A percentile compares a stretch with the other conserved stretches of the same genome.
phyloP scores from a whole-genome alignment of 1,140 invertebrate species.

The Pseudomyrmex gracilis region DNA sequence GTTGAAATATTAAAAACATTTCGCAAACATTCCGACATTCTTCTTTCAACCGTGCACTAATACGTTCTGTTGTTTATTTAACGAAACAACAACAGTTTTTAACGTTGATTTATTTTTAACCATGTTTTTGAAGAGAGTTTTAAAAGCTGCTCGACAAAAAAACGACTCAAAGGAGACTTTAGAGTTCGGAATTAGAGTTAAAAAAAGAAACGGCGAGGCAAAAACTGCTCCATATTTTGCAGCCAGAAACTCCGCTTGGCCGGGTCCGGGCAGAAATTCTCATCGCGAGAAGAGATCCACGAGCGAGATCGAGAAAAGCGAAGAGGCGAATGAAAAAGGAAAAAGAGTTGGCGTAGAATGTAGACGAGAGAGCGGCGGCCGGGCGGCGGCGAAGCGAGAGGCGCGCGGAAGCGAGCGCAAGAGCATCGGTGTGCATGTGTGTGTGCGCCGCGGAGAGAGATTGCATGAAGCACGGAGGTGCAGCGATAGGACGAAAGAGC shows the following conservation, averaged over 20 bases:
- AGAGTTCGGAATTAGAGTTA: too few relatives aligned
- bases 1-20: too few relatives aligned
- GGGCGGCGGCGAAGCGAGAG: not conserved
- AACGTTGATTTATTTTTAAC: not conserved
- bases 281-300: not conserved
- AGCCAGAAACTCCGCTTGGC: not conserved
- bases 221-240: not conserved
- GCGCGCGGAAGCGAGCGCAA: slow-evolving; percentile 17
- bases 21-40: not conserved
- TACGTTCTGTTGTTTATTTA: too few relatives aligned
- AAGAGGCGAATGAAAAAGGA: slow-evolving; percentile 26
- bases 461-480: slow-evolving; percentile 1
- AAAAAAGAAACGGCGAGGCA: too few relatives aligned
- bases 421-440: not conserved
- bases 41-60: too few relatives aligned
- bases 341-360: slow-evolving; percentile 40
- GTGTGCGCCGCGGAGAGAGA: slow-evolving; percentile 34
- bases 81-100: not conserved
- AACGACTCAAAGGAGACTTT: too few relatives aligned
- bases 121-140: not conserved
- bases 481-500: slow-evolving; percentile 47
- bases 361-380: not conserved
- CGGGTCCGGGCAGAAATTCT: not conserved
- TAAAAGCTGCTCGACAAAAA: not conserved
- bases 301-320: slow-evolving; percentile 44